A percentile compares a stretch with the other conserved stretches of the same genome.
phyloP scores from a whole-genome alignment of 2,797 vertebrate species.

The Danionella dracula region DNA sequence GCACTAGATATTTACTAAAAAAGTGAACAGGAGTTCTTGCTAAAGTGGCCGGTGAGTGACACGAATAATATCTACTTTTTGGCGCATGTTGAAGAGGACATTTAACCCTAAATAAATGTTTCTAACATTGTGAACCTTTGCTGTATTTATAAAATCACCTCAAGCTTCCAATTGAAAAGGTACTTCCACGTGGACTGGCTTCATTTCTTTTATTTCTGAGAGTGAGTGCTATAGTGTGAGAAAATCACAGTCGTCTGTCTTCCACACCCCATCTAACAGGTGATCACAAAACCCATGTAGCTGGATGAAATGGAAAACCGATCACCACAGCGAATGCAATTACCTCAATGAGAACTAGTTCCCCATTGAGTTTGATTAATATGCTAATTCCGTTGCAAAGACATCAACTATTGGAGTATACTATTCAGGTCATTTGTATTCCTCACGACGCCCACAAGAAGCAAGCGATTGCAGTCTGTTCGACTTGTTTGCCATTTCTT shows the following conservation, averaged over 20 bases:
- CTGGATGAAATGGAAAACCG: neutral
- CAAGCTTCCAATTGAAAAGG: too few relatives aligned
- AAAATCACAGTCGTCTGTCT: neutral
- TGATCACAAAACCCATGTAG: neutral
- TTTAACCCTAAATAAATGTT: too few relatives aligned
- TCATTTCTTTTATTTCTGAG: neutral
- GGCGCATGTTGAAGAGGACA: too few relatives aligned
- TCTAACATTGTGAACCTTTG: too few relatives aligned
- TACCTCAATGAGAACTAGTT: neutral
- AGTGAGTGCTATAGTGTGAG: too few relatives aligned
- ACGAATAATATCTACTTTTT: too few relatives aligned
- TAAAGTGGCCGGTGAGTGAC: too few relatives aligned
- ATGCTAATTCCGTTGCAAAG: slow-evolving; percentile 10
- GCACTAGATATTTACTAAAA: too few relatives aligned
- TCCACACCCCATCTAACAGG: neutral
- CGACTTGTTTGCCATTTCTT: slow-evolving; percentile 11
- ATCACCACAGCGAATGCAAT: neutral
- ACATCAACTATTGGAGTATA: neutral
- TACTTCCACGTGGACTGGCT: neutral
- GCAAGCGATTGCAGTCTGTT: neutral
- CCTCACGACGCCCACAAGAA: neutral
- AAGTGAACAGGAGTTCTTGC: too few relatives aligned
- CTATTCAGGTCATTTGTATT: slow-evolving; percentile 7
- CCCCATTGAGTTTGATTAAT: slow-evolving; percentile 12
- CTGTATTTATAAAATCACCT: too few relatives aligned